Evolutionary conservation across 2,797 vertebrate species (phyloP), one percentile per base, ranked within the genome.

Genomic region (Girardinus metallicus): DNA sequence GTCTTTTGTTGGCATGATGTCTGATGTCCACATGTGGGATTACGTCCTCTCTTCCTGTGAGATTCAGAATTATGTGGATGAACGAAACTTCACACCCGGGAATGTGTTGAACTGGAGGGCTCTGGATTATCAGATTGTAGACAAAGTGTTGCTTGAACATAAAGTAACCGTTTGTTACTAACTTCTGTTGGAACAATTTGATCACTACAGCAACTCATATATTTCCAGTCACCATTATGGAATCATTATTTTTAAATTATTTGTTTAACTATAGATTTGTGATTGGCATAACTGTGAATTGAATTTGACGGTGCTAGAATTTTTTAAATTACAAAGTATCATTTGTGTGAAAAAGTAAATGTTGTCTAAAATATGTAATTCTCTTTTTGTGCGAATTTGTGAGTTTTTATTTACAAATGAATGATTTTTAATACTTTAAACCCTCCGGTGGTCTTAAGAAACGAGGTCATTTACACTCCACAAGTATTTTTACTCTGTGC

Each of bases 11-110:
- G 95, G 95, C 0, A 94, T 93, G 86, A 83, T 95, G 76, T 47
- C 88, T 0, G 92, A 94, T 0, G 79, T 94, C 29, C 84, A 93
- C 81, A 82, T 94, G 89, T 95, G 95, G 94, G 82, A 92, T 3
- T 0, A n/a, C n/a, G 43, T 15, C 60, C 84, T 95, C 10, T 92
- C 92, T 0, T 51, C 90, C 0, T 92, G 88, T 60, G 85, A 95
- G 74, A 90, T 95, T 31, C 66, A 79, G 0, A 83, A 36, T 16
- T 93, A 90, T 13, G 16, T 68, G 41, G 72, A 91, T 10, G 72
- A 51, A 0, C 18, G 41, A 1, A 88, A 60, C 78, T 88, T 82
- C 68, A 88, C 92, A 39, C 87, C 92, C 0, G 87, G 90, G 0
- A 91, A 91, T 0, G 1, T 91, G 34, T 60, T 96, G 60, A 80